Conservation (phyloP, 1,140 invertebrate genomes). For the Lasioglossum albipes region DNA sequence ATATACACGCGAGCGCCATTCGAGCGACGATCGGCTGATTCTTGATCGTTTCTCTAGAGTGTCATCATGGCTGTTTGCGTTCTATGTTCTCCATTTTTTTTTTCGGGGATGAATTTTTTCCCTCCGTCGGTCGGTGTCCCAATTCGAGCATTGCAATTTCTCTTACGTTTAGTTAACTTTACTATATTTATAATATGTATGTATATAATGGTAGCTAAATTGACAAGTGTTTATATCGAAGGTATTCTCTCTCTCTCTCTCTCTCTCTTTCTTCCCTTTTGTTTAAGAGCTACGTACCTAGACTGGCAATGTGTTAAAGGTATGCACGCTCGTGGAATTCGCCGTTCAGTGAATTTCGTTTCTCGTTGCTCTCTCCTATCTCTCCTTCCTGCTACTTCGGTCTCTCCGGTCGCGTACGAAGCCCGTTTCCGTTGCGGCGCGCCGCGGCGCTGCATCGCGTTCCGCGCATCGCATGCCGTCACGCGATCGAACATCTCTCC, state of each 20-base stretch:
- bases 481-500: constrained; percentile 37
- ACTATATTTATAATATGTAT: constrained; percentile 55
- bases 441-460: constrained; percentile 17
- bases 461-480: neutral
- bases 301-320: constrained; percentile 66
- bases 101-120: neutral
- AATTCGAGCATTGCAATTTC: constrained; percentile 32
- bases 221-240: constrained; percentile 67
- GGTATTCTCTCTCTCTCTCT: constrained; percentile 46
- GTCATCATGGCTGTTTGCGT: constrained; percentile 10
- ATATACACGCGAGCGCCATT: constrained; percentile 44
- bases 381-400: neutral
- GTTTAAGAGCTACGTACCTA: constrained; percentile 61
- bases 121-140: constrained; percentile 25
- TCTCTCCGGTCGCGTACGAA: neutral
- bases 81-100: neutral
- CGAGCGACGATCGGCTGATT: constrained; percentile 46
- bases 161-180: constrained; percentile 60
- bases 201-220: constrained; percentile 63
- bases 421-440: neutral
- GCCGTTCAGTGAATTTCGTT: constrained; percentile 26
- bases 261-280: neutral
- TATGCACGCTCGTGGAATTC: constrained; percentile 55
- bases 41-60: constrained; percentile 34
- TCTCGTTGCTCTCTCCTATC: neutral